These are phyloP conservation scores for Leptinotarsa defecta DNA, from an alignment of 1,140 invertebrate species.

Conservation along the genomic window DNA sequence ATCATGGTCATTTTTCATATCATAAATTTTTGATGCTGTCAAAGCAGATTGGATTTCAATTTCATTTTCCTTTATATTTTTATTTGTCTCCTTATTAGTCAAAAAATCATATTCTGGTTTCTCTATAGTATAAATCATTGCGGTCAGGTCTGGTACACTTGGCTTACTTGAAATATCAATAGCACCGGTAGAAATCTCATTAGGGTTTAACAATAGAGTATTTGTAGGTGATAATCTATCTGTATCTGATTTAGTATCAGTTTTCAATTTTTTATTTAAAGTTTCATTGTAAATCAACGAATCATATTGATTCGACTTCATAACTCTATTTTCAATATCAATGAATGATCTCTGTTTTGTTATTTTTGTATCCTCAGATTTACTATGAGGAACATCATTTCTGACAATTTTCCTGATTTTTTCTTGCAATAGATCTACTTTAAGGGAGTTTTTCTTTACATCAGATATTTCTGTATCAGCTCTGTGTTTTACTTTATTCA, in stretches of 20 bases:
- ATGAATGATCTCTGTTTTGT: neutral
- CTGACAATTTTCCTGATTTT: conserved; percentile 13
- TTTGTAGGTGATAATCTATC: too few species aligned
- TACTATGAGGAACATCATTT: neutral
- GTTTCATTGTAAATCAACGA: conserved; percentile 15
- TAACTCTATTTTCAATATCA: neutral
- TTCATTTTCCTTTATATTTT: neutral
- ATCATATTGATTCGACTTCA: neutral
- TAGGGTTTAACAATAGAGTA: too few species aligned
- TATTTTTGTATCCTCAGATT: neutral
- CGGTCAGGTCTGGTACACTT: too few species aligned
- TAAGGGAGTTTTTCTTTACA: neutral
- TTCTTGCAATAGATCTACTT: conserved; percentile 11
- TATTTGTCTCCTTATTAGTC: too few species aligned
- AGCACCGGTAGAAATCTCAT: too few species aligned
- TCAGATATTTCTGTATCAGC: neutral
- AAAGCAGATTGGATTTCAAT: neutral
- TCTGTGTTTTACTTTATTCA: neutral
- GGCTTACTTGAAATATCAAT: too few species aligned
- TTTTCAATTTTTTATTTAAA: neutral
- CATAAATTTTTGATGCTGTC: neutral
- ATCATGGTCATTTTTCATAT: neutral
- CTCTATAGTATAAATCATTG: too few species aligned
- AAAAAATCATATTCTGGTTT: too few species aligned
- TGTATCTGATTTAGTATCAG: neutral